A percentile compares a stretch with the other conserved stretches of the same genome.
phyloP scores from a whole-genome alignment of 2,797 vertebrate genomes.

The Microctenopoma steveboyesi region DNA sequence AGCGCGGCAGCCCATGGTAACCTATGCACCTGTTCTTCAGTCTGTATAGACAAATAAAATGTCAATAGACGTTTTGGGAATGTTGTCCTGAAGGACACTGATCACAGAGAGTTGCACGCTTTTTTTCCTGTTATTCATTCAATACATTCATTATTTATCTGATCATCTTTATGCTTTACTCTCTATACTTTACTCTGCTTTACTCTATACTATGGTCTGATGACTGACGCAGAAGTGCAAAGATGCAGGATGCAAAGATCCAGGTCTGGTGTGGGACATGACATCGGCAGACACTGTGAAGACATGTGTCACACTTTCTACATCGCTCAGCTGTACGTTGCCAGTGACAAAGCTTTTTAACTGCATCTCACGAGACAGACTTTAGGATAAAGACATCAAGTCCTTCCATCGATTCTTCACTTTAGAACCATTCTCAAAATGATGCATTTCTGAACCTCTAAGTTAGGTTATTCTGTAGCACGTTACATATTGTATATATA shows the following conservation, averaged over 20 bases:
- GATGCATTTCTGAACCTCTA: no score
- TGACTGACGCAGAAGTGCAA: neutral
- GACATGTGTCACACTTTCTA: constrained; percentile 11
- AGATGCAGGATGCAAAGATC: neutral
- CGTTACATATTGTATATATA: no score
- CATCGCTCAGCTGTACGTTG: constrained; percentile 1
- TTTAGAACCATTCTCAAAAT: neutral
- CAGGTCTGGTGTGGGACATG: neutral
- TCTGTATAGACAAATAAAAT: constrained; percentile 34
- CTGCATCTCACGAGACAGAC: neutral
- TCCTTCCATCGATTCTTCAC: neutral
- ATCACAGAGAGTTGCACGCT: neutral
- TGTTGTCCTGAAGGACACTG: neutral
- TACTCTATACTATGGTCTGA: no score
- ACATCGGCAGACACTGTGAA: constrained; percentile 24
- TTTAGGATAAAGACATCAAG: neutral
- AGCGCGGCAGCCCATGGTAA: neutral
- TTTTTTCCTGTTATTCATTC: no score
- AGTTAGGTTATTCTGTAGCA: neutral
- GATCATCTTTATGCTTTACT: neutral
- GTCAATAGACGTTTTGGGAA: constrained; percentile 44
- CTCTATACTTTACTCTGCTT: no score
- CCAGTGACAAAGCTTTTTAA: constrained; percentile 1
- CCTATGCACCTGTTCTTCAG: constrained; percentile 14
- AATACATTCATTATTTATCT: neutral